These are phyloP conservation scores for Eilema caniola DNA, from an alignment of 2,888 invertebrate genomes.

Conservation along the genomic window DNA sequence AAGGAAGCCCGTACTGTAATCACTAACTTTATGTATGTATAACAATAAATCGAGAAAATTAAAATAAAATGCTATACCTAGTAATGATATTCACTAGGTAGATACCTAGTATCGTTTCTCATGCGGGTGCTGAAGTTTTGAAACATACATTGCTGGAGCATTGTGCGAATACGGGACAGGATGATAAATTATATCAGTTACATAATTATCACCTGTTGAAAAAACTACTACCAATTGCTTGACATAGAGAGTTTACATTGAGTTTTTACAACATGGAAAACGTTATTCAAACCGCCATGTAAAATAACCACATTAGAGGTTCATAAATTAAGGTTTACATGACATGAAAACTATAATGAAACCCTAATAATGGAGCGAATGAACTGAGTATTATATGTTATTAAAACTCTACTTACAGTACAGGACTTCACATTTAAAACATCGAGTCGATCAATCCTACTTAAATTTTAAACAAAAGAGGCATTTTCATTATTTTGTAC, in stretches of 20 bases:
- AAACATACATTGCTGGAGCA: not conserved
- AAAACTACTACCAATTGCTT: not conserved
- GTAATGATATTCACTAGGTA: not conserved
- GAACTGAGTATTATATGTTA: too few species aligned
- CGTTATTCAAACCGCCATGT: too few species aligned
- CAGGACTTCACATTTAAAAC: too few species aligned
- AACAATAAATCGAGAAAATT: not conserved
- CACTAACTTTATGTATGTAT: not conserved
- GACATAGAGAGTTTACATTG: not conserved
- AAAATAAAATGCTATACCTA: not conserved
- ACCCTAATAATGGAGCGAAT: too few species aligned
- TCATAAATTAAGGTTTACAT: not conserved
- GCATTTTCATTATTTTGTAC: too few species aligned
- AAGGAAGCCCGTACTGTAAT: not conserved
- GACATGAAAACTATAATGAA: too few species aligned
- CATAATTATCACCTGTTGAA: not conserved
- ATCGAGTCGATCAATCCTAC: not conserved
- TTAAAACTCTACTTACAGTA: too few species aligned
- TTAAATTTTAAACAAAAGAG: not conserved
- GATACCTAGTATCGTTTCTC: not conserved
- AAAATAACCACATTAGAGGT: too few species aligned
- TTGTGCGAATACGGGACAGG: not conserved
- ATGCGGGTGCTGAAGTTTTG: not conserved
- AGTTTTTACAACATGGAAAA: not conserved
- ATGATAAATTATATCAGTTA: slow-evolving; percentile 1